Base-by-base conservation (phyloP, 2,113 vertebrate genomes). In the Tenebrosternarchus preto region DNA sequence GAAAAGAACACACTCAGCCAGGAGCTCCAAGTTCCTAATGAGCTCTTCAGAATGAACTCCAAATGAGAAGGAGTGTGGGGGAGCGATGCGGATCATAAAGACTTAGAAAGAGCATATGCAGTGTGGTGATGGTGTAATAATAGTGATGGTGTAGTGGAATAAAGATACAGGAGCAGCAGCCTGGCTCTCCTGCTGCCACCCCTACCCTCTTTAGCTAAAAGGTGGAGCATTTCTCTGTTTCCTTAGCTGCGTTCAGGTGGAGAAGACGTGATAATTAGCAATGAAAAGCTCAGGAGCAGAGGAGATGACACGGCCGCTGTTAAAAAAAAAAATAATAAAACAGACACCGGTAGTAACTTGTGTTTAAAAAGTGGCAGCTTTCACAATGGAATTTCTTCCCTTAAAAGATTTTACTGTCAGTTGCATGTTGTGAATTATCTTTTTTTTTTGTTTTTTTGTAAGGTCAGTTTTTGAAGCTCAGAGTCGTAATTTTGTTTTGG, bases 21-120 rank as follows among this genome's bases (percentile, higher is more conserved):
- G 56, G 2, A 63, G 77, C 68, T 20, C 43, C 43, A 50, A 72
- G 55, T 6, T 7, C 57, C 55, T 71, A 71, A 71, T 72, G 39
- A 79, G 77, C 59, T 33, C 71, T 72, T 46, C 25, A n/a, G 6
- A 59, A 20, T 16, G 22, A 39, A 43, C 22, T 33, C 20, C 15
- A 12, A n/a, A 68, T 57, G 31, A 11, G 33, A 50, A 55, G 1
- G 66, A 50, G 50, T 72, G 25, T 61, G 29, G 27, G 9, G 19
- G 46, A 68, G 64, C 11, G 31, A n/a, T 39, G 64, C 9, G 39
- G 19, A 19, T 29, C 7, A 20, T 24, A 43, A 46, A 77, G 63
- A 27, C 43, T 50, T 36, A 19, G 19, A 22, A n/a, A n/a, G n/a
- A n/a, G n/a, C n/a, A n/a, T n/a, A n/a, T n/a, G n/a, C n/a, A n/a